A percentile compares a stretch with the other conserved stretches of the same genome.
Conservation (phyloP, 2,888 invertebrate species). For the Diaperis boleti region DNA sequence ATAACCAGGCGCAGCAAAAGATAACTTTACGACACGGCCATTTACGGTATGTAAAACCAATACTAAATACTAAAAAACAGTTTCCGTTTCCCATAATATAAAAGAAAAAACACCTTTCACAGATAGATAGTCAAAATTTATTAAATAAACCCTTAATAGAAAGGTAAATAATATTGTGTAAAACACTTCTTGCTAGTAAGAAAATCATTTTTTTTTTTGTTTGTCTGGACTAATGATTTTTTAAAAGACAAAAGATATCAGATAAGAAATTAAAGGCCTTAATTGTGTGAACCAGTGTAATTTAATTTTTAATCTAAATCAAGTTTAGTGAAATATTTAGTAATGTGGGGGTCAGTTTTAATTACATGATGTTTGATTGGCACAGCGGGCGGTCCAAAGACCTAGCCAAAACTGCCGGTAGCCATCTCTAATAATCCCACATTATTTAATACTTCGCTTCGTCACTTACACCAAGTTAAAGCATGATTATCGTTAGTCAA, state of each 20-base stretch:
- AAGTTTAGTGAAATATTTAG: slow-evolving; percentile 11
- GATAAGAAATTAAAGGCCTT: too few relatives aligned
- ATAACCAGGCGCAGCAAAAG: slow-evolving; percentile 4
- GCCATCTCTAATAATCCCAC: slow-evolving; percentile 58
- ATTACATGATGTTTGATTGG: slow-evolving; percentile 25
- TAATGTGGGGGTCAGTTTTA: slow-evolving; percentile 10
- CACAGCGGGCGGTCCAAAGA: slow-evolving; percentile 19
- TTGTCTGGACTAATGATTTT: too few relatives aligned
- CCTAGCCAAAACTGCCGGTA: slow-evolving; percentile 48
- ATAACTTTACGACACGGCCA: slow-evolving; percentile 19
- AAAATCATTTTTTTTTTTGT: too few relatives aligned
- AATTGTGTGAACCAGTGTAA: too few relatives aligned
- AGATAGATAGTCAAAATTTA: too few relatives aligned
- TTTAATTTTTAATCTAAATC: slow-evolving; percentile 10
- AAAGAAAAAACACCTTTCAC: too few relatives aligned
- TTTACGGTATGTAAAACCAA: slow-evolving; percentile 21
- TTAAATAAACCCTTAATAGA: too few relatives aligned
- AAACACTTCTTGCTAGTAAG: too few relatives aligned
- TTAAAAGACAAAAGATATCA: too few relatives aligned
- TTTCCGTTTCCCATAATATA: too few relatives aligned
- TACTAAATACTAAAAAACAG: background rate
- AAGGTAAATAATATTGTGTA: too few relatives aligned
- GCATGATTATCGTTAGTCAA: slow-evolving; percentile 59
- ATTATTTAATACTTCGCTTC: slow-evolving; percentile 58
- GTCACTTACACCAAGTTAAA: slow-evolving; percentile 58